Evolutionary conservation across 2,797 vertebrate genomes (phyloP).

Genomic region (Poeciliopsis gracilis): DNA sequence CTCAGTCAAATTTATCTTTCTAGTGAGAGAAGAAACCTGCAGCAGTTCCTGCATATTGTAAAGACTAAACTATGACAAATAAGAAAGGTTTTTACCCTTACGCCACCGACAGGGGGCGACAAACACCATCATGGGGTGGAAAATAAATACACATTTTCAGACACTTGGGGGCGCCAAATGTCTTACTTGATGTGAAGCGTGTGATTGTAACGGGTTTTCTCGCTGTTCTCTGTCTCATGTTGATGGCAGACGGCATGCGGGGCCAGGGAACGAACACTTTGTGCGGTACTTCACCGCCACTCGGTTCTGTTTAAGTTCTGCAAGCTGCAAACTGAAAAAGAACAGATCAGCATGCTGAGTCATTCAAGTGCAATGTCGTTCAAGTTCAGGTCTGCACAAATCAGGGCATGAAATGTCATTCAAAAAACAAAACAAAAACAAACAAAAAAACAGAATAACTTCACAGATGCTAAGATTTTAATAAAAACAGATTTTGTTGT

Average conservation of each 20-base stretch:
- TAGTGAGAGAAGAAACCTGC: not conserved
- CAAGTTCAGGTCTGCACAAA: not conserved
- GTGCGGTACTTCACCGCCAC: not conserved
- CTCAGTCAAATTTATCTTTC: not conserved
- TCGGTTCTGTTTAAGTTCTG: not conserved
- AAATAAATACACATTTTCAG: not conserved
- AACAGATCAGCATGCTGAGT: not conserved
- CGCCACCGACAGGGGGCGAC: not conserved
- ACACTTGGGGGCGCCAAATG: constrained; percentile 54
- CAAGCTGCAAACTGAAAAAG: not conserved
- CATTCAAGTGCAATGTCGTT: not conserved
- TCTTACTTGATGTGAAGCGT: not conserved
- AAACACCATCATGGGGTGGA: accelerated
- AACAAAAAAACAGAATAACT: not conserved
- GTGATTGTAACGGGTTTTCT: not conserved
- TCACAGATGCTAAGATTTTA: not conserved
- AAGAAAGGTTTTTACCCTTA: constrained; percentile 18
- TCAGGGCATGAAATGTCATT: not conserved
- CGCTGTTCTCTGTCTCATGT: not conserved
- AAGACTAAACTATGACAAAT: not conserved
- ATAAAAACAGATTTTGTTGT: not conserved
- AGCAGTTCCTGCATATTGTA: not conserved
- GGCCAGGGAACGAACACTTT: not conserved
- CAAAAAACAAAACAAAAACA: not conserved
- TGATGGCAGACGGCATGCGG: not conserved